Evolutionary conservation across 2,888 invertebrate species (phyloP), one percentile per base, ranked within the genome.

Genomic region (Quadroppia sp.): DNA sequence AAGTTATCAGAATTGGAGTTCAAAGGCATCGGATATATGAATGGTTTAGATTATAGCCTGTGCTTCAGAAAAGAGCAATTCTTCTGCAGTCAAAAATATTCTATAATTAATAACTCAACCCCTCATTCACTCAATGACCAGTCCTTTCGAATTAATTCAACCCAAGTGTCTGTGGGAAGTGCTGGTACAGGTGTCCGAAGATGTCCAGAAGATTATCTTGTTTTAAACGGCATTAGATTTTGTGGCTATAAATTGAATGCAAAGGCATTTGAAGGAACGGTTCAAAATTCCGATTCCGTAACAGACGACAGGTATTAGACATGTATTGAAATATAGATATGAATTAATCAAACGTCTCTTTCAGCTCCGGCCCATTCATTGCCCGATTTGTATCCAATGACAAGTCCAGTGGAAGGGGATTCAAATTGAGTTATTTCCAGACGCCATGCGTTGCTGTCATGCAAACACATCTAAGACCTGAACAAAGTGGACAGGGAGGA

Each of bases 1-100:
- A 20, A 67, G 1, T 67, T 67, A 40, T 15, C 67, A 7, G 36
- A 67, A 23, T 4, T 13, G 9, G 20, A 13, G 17, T 17, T 17
- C 28, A 42, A 23, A 23, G 71, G 71, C 32, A 50, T 71, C 23
- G 73, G 56, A 25, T 77, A 78, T 73, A 86, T 93, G 23, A 91
- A 92, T 74, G 92, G 92, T 82, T 92, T 93, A 81, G 92, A 93
- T 82, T 94, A 94, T 81, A 89, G 91, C 77, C 88, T 92, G 77
- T 94, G 93, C 81, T 86, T 93, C 53, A 84, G 93, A 40, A 89
- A 89, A 80, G 93, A 93, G 81, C 86, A 89, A 76, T 93, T 92
- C 81, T 92, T 92, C 81, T 94, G 93, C 79, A 90, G 91, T 0
- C 89, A 92, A 25, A 76, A 76, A 3, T 78, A 76, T 53, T 71